Evolutionary conservation across 2,888 invertebrate genomes (phyloP), one percentile per base, ranked within the genome.

Genomic region (Corythucha ciliata): DNA sequence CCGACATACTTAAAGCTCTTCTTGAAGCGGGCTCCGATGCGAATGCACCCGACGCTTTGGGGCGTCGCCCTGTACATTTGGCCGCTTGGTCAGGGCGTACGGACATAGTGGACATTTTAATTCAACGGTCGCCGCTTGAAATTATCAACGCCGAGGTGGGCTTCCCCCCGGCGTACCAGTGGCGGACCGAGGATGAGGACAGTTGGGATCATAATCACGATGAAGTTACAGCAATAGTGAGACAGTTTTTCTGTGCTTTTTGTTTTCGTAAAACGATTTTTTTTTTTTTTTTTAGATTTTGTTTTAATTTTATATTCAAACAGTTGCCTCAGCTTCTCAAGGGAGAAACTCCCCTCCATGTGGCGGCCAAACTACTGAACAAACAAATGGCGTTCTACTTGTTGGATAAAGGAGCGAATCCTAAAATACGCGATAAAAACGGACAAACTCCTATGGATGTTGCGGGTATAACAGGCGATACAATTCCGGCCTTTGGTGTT

Each of bases 261-360:
- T n/a, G n/a, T n/a, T n/a, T n/a, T n/a, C n/a, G n/a, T n/a, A n/a
- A n/a, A n/a, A n/a, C n/a, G n/a, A n/a, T n/a, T n/a, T n/a, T n/a
- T n/a, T n/a, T 12, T 16, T 8, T 12, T 2, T 41, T 48, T 48
- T 29, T 33, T 33, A 7, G 3, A 18, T 33, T 16, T 33, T 16
- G 18, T 5, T 33, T 7, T 16, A 33, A 5, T 33, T 10, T 10
- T 10, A 29, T 10, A 32, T 42, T 14, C 7, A 14, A 39, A 10
- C 39, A 74, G 74, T 52, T 74, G 16, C 70, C 73, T 0, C 58
- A 69, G 0, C 64, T 74, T 49, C 69, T 71, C 63, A 64, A 68
- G 1, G 77, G 77, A 2, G 76, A 77, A 69, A 78, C 78, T 0
- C 74, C 80, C 0, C 70, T 79, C 1, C 79, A 79, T 60, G 71